Conservation (phyloP, 2,797 vertebrate species). For the Labeo calbasu region DNA sequence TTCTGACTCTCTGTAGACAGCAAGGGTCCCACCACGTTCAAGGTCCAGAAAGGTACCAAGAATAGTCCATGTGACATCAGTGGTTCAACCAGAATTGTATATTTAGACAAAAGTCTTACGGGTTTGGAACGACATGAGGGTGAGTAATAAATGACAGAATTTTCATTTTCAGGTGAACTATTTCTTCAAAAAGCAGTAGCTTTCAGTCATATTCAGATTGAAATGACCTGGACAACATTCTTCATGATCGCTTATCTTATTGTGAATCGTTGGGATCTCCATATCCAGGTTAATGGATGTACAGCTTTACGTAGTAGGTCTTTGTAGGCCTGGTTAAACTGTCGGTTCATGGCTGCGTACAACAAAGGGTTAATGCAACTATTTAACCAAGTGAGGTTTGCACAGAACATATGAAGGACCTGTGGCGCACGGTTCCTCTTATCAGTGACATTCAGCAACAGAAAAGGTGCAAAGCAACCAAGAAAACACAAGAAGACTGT, state of each 20-base stretch:
- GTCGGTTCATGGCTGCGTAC: slow-evolving; percentile 88
- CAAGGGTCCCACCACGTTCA: no score
- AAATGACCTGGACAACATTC: neutral
- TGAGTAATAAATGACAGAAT: no score
- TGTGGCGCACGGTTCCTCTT: slow-evolving; percentile 76
- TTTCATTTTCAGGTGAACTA: no score
- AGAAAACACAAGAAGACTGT: slow-evolving; percentile 86
- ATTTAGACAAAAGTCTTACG: no score
- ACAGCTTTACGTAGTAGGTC: slow-evolving; percentile 71
- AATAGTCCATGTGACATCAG: no score
- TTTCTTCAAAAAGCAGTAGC: neutral
- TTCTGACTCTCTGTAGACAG: no score
- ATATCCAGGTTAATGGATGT: slow-evolving; percentile 64
- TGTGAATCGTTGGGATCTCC: slow-evolving; percentile 39
- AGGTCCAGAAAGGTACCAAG: no score
- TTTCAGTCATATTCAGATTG: neutral
- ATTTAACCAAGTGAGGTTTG: slow-evolving; percentile 91
- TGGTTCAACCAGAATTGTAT: no score
- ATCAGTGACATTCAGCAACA: slow-evolving; percentile 84
- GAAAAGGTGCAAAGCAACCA: slow-evolving; percentile 84
- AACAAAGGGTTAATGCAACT: slow-evolving; percentile 89
- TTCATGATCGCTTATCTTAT: neutral
- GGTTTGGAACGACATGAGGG: no score
- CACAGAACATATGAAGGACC: slow-evolving; percentile 85
- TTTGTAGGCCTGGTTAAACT: slow-evolving; percentile 84